Conservation (phyloP, 2,113 vertebrate species). For the Cochlearius cochlearius region DNA sequence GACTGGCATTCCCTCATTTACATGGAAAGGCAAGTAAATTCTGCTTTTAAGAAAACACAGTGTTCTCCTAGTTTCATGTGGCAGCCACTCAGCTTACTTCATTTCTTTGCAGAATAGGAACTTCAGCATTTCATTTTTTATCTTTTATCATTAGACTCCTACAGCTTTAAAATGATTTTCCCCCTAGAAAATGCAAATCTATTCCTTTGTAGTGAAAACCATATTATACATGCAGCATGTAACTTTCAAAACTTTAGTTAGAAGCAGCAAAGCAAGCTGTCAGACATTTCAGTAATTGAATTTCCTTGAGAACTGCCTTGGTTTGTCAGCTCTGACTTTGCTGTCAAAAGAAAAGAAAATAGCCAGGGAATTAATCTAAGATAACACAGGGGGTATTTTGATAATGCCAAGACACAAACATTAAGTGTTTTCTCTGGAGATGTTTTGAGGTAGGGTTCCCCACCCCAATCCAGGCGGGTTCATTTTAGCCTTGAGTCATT, state of each 20-base stretch:
- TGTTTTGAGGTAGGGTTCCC: not conserved
- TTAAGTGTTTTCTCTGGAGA: conserved; percentile 50
- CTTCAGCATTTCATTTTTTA: conserved; percentile 50
- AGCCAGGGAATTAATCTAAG: conserved; percentile 71
- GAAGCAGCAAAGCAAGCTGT: conserved; percentile 73
- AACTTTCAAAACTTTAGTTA: conserved; percentile 74
- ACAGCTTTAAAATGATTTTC: conserved; percentile 64
- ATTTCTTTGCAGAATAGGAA: conserved; percentile 51
- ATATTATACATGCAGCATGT: conserved; percentile 63
- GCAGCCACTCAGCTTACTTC: conserved; percentile 58
- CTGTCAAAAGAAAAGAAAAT: conserved; percentile 76
- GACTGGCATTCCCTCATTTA: conserved; percentile 36
- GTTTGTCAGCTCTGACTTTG: conserved; percentile 75
- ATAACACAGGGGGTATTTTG: conserved; percentile 67
- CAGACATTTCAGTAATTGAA: conserved; percentile 77
- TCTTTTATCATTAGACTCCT: conserved; percentile 56
- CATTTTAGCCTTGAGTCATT: conserved; percentile 52
- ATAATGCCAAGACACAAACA: conserved; percentile 62
- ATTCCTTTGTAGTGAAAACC: conserved; percentile 59
- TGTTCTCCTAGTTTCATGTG: conserved; percentile 61
- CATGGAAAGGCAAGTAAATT: conserved; percentile 33
- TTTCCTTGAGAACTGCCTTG: conserved; percentile 75
- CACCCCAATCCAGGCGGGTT: not conserved
- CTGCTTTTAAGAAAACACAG: conserved; percentile 50
- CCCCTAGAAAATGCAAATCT: conserved; percentile 61